phyloP scores from a whole-genome alignment of 2,797 vertebrate species.

The Anabacerthia variegaticeps region DNA sequence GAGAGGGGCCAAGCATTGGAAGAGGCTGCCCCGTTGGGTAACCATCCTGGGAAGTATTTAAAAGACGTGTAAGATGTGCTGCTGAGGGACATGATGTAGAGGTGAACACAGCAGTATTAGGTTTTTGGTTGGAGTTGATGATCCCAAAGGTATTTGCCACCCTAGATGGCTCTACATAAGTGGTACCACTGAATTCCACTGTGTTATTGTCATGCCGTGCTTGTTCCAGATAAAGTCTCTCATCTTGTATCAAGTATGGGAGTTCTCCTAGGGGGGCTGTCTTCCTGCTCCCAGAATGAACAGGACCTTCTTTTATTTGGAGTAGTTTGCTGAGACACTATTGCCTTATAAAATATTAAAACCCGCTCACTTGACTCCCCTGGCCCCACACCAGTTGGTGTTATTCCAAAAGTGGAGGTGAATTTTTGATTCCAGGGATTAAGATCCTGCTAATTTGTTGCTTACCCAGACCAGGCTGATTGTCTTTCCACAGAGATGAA shows the following conservation, averaged over 20 bases:
- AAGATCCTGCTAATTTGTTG: background rate
- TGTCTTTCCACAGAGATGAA: background rate
- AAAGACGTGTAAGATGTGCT: background rate
- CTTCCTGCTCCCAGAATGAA: background rate
- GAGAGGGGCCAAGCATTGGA: background rate
- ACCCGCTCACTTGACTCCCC: background rate
- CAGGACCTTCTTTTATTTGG: background rate
- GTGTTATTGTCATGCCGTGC: background rate
- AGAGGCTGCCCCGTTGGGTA: background rate
- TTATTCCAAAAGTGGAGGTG: background rate
- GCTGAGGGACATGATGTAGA: background rate
- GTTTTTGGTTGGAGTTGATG: background rate
- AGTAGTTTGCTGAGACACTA: background rate
- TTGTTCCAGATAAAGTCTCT: background rate
- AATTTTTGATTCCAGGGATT: background rate
- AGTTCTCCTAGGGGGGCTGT: background rate
- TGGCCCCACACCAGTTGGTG: accelerated
- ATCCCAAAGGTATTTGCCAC: background rate
- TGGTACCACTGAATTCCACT: background rate
- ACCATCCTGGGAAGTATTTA: background rate
- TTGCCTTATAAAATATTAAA: background rate
- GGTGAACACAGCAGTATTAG: background rate
- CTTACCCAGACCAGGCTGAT: background rate
- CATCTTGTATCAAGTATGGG: background rate
- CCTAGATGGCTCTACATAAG: background rate